A percentile compares a stretch with the other conserved stretches of the same genome.
These are phyloP conservation scores for Phortica variegata DNA, from an alignment of 1,140 invertebrate genomes.

Conservation along the genomic window DNA sequence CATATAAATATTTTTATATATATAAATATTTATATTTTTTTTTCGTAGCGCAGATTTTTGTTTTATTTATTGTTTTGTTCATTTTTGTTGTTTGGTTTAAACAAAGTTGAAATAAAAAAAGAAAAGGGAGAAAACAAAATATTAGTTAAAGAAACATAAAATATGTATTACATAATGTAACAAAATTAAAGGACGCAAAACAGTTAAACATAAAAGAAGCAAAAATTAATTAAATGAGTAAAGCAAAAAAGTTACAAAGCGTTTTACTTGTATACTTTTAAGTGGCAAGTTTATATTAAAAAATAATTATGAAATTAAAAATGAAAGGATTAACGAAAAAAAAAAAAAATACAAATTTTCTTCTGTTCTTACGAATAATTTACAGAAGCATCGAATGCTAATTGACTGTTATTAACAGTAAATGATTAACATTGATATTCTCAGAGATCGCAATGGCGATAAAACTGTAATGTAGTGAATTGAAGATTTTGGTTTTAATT, in stretches of 20 bases:
- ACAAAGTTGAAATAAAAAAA: constrained; percentile 35
- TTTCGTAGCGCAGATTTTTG: constrained; percentile 40
- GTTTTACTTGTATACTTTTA: background rate
- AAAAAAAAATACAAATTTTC: background rate
- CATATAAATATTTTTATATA: constrained; percentile 26
- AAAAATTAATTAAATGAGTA: constrained; percentile 5
- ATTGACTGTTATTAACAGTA: too few species aligned
- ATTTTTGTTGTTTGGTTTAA: too few species aligned
- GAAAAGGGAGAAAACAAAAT: constrained; percentile 50
- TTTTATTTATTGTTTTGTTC: constrained; percentile 21
- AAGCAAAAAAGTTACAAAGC: background rate
- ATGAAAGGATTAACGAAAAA: background rate
- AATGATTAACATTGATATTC: too few species aligned
- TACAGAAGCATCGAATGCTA: too few species aligned
- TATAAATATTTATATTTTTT: constrained; percentile 25
- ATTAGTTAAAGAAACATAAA: constrained; percentile 46
- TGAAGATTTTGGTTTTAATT: too few species aligned
- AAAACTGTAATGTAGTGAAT: too few species aligned
- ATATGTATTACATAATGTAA: constrained; percentile 42
- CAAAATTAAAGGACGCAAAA: constrained; percentile 20
- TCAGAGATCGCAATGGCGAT: too few species aligned
- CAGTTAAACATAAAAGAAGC: too few species aligned
- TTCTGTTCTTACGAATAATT: background rate
- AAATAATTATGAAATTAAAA: too few species aligned
- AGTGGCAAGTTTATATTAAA: background rate